Conservation (phyloP, 2,113 vertebrate genomes). For the Ptilonorhynchus violaceus region DNA sequence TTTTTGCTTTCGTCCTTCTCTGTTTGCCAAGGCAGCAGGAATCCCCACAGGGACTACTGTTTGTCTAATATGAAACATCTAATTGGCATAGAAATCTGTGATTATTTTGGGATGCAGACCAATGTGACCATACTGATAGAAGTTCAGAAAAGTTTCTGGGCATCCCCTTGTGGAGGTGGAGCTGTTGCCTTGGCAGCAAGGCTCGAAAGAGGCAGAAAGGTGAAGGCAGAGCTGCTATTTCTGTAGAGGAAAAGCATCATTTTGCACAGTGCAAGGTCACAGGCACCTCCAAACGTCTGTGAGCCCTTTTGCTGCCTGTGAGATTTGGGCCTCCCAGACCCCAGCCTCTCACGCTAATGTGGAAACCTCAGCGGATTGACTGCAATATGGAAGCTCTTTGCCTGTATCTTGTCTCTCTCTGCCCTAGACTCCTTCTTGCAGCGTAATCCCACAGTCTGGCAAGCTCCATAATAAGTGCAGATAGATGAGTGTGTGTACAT, state of each 20-base stretch:
- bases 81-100: neutral
- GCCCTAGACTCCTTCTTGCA: neutral
- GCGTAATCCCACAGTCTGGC: slow-evolving; percentile 23
- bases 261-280: neutral
- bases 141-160: neutral
- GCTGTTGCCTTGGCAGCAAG: neutral
- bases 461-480: slow-evolving; percentile 51
- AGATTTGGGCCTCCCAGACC: neutral
- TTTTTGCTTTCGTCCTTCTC: neutral
- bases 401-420: neutral
- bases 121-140: neutral
- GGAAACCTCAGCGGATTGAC: neutral
- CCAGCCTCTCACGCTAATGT: fast-evolving
- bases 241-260: neutral
- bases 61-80: neutral
- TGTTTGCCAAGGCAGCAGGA: neutral
- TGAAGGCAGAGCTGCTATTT: neutral
- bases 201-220: neutral
- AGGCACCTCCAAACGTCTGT: fast-evolving
- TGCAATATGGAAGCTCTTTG: neutral
- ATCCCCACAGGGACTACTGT: neutral
- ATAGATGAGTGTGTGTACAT: slow-evolving; percentile 57
- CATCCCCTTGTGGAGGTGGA: neutral
- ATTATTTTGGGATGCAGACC: neutral
- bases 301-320: fast-evolving